Evolutionary conservation across 1,140 invertebrate genomes (phyloP), one percentile per base, ranked within the genome.

Genomic region (Phymastichus coffea): DNA sequence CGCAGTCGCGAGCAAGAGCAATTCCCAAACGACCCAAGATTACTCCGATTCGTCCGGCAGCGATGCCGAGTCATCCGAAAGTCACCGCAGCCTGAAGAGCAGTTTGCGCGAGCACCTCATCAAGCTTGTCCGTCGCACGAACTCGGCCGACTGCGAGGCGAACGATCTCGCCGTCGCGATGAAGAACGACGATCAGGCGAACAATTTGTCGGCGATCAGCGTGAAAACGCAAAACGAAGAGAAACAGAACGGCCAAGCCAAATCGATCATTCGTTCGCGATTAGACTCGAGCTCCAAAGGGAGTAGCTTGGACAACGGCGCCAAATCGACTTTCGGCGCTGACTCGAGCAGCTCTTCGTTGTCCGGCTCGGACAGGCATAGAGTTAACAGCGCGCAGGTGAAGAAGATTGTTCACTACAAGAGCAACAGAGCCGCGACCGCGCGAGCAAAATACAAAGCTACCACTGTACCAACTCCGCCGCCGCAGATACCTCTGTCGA

Each of bases 311-410:
- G 43, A 78, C 12, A 76, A 80, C 43, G 76, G 76, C 53, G 66
- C 64, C 28, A 79, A 76, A 35, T 75, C 73, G 7, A 41, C 63
- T 7, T 38, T 73, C 1, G 73, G 70, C 0, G 72, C 70, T 6
- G 75, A 77, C 54, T 73, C 70, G 1, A 76, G 74, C 53, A 63
- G 62, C 17, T 76, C 70, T 0, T 73, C 70, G 0, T 54, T 67
- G 6, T 63, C 47, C 4, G 44, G 62, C n/a, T 61, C 65, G 40
- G 67, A 73, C 22, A 68, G 72, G 55, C 78, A 77, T 57, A 84
- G 81, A 63, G 79, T 86, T 7, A 86, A 82, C 64, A 87, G 85
- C 73, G 86, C 86, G 14, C 83, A 83, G 23, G 72, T 79, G 37
- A 77, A 71, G 48, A 77, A 77, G 63, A 61, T 74, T 2, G 72